phyloP scores from a whole-genome alignment of 2,113 vertebrate genomes.

The Fregata magnificens region DNA sequence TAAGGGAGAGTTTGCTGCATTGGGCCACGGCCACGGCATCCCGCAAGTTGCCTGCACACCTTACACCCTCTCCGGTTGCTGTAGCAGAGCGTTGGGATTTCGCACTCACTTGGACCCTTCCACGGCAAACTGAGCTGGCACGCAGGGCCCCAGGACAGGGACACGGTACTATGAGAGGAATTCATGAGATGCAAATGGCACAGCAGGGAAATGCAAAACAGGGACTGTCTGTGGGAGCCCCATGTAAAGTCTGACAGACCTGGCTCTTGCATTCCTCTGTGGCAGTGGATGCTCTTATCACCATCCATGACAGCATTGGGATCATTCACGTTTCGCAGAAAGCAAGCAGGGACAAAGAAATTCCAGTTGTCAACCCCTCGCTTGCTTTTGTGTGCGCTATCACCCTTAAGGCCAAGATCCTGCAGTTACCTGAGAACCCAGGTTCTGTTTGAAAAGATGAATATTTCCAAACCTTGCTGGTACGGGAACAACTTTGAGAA shows the following conservation, averaged over 20 bases:
- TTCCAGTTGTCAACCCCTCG: neutral
- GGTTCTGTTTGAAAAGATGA: neutral
- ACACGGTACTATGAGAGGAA: neutral
- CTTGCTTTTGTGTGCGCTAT: neutral
- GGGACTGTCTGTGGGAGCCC: neutral
- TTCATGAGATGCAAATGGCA: conserved; percentile 37
- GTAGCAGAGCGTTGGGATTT: neutral
- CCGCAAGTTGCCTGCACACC: neutral
- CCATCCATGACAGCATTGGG: accelerated
- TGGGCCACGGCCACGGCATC: neutral
- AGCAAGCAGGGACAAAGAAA: neutral
- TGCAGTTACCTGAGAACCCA: neutral
- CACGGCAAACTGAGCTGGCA: neutral
- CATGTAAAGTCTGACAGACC: neutral
- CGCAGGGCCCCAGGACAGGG: neutral
- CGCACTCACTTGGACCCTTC: neutral
- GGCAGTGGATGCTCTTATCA: neutral
- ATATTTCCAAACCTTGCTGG: neutral
- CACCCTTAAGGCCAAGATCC: neutral
- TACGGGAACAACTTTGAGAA: neutral
- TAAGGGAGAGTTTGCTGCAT: neutral
- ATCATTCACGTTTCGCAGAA: neutral
- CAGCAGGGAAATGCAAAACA: conserved; percentile 28
- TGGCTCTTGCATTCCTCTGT: neutral
- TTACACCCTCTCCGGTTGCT: neutral